These are phyloP conservation scores for Orchestes rusci DNA, from an alignment of 2,888 invertebrate genomes.

Conservation along the genomic window DNA sequence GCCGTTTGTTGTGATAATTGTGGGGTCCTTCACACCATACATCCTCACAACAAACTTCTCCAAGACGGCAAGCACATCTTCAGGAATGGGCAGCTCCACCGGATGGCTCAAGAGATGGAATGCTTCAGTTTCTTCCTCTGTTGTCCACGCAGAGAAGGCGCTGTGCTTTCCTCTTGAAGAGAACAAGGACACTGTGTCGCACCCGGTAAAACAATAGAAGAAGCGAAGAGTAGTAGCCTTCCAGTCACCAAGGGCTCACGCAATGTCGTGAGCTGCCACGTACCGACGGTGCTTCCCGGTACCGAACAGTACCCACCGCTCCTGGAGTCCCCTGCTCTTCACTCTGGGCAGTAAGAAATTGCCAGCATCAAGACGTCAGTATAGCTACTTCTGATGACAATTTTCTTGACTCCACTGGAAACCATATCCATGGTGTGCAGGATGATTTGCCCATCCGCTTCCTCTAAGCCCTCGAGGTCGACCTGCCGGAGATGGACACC, in stretches of 20 bases:
- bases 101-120: not conserved
- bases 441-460: not conserved
- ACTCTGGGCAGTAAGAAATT: not conserved
- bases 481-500: too few relatives aligned
- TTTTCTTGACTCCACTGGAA: not conserved
- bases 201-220: constrained; percentile 2
- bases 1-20: not conserved
- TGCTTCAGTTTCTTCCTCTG: not conserved
- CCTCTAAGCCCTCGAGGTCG: too few relatives aligned
- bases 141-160: not conserved
- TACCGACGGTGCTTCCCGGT: constrained; percentile 1
- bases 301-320: not conserved
- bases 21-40: not conserved
- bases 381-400: not conserved
- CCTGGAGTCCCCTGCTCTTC: not conserved
- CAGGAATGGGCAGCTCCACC: not conserved
- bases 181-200: constrained; percentile 1
- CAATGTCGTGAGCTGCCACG: constrained; percentile 1
- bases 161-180: not conserved
- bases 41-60: not conserved
- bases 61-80: not conserved
- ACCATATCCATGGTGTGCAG: not conserved
- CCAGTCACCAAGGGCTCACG: not conserved
- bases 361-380: not conserved
- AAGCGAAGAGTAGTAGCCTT: not conserved